Conservation (phyloP, 2,113 vertebrate species). For the Thryonomys swinderianus region DNA sequence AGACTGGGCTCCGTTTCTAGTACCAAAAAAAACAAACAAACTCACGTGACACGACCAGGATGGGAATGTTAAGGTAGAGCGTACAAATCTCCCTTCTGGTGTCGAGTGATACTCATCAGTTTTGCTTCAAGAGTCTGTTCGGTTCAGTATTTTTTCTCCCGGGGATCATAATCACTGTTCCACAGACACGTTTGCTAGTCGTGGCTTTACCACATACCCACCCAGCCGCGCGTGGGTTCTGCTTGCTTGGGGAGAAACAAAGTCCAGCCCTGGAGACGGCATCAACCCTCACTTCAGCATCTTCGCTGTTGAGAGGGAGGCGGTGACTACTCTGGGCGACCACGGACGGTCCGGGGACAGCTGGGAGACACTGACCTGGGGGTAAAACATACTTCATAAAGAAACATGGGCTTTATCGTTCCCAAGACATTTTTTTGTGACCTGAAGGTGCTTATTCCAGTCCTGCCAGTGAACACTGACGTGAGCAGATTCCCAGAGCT, state of each 20-base stretch:
- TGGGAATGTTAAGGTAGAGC: background rate
- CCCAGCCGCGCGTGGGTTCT: background rate
- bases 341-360: background rate
- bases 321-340: background rate
- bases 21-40: background rate
- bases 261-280: background rate
- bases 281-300: background rate
- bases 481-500: constrained; percentile 20
- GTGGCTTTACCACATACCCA: background rate
- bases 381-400: background rate
- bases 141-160: background rate
- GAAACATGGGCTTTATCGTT: background rate
- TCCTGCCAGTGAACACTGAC: background rate
- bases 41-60: background rate
- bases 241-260: background rate
- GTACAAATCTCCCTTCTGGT: background rate
- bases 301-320: background rate
- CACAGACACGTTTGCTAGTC: background rate
- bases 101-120: background rate
- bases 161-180: background rate
- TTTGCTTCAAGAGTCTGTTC: background rate
- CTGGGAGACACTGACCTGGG: background rate
- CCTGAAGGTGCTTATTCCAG: background rate
- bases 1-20: background rate
- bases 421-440: background rate